phyloP scores from a whole-genome alignment of 1,140 invertebrate species.

The Galendromus occidentalis region DNA sequence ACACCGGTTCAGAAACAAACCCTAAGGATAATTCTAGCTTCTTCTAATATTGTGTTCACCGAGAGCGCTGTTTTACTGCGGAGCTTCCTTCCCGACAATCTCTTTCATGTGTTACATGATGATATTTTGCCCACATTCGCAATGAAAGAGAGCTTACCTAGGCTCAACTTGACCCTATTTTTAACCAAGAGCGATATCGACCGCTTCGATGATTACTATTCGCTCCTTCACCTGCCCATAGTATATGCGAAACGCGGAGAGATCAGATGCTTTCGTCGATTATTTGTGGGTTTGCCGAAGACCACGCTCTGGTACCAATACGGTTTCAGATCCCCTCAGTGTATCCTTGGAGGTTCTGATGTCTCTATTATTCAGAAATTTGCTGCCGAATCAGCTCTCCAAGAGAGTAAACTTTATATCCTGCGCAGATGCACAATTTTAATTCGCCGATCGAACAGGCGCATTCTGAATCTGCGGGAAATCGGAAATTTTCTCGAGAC shows the following conservation, averaged over 20 bases:
- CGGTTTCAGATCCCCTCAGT: slow-evolving; percentile 32
- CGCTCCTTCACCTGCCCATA: slow-evolving; percentile 2
- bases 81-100: slow-evolving; percentile 36
- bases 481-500: slow-evolving; percentile 24
- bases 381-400: slow-evolving; percentile 19
- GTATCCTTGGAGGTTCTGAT: slow-evolving; percentile 23
- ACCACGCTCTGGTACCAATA: slow-evolving; percentile 34
- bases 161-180: neutral
- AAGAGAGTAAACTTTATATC: slow-evolving; percentile 8
- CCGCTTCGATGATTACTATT: slow-evolving; percentile 16
- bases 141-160: slow-evolving; percentile 22
- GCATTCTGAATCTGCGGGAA: slow-evolving; percentile 32
- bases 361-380: slow-evolving; percentile 11
- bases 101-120: slow-evolving; percentile 39
- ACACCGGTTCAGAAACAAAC: neutral
- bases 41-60: neutral
- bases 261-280: slow-evolving; percentile 28
- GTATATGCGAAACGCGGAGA: slow-evolving; percentile 11
- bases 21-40: neutral
- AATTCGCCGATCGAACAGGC: slow-evolving; percentile 29
- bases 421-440: slow-evolving; percentile 25
- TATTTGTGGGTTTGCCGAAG: slow-evolving; percentile 28
- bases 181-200: slow-evolving; percentile 11
- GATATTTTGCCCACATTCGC: slow-evolving; percentile 33
- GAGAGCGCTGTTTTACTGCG: neutral